phyloP scores from a whole-genome alignment of 92 coral and sea anemone species.

The Phenganax subtilis region DNA sequence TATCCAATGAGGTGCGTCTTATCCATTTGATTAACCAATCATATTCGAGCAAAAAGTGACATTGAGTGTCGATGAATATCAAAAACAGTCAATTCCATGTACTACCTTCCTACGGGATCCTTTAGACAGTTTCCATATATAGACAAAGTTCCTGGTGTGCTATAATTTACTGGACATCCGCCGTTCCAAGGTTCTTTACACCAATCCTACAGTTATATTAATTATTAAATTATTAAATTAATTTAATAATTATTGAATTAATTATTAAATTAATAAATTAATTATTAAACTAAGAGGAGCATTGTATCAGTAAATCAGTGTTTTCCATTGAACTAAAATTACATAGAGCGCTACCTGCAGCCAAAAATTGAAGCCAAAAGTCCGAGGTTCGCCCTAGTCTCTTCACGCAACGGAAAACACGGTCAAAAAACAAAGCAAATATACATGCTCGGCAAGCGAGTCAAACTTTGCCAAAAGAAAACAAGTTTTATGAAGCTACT shows the following conservation, averaged over 20 bases:
- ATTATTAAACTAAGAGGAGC: neutral
- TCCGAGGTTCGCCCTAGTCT: no score
- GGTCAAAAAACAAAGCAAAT: no score
- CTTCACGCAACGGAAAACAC: no score
- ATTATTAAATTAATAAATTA: neutral
- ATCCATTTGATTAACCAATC: no score
- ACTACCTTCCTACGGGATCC: conserved; percentile 71
- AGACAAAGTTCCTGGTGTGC: conserved; percentile 80
- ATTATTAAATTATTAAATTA: neutral
- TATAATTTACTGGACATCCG: conserved; percentile 89
- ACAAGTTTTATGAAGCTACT: no score
- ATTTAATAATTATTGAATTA: neutral
- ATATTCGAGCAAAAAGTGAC: no score
- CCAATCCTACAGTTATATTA: conserved; percentile 64
- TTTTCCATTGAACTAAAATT: neutral
- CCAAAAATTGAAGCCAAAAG: no score
- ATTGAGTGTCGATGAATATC: neutral
- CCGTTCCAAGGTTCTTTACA: conserved; percentile 87
- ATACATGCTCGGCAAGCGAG: no score
- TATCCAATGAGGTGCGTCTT: no score
- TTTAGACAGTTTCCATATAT: conserved; percentile 78
- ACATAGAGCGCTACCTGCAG: no score
- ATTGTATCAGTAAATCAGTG: neutral
- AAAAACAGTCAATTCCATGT: neutral
- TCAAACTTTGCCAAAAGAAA: no score